Base-by-base conservation (phyloP, 2,797 vertebrate species). In the Eulemur mongoz region DNA sequence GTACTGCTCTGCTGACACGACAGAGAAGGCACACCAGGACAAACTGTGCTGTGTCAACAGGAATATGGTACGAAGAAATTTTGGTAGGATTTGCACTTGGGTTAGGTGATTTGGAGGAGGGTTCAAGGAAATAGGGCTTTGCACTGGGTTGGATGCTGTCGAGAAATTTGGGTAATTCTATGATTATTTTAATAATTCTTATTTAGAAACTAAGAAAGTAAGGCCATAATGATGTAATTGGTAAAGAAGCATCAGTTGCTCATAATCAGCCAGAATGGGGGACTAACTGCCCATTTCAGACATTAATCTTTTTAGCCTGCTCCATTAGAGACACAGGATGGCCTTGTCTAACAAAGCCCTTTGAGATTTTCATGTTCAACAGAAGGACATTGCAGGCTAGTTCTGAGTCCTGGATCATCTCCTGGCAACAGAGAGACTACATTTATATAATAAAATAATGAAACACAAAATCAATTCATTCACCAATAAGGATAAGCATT, bases 381-480 rank as follows among this genome's bases (percentile, higher is more conserved):
- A 17, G 25, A 50, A 87, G 38, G 57, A 65, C 27, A 38, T 0
- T 43, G 11, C 0, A 11, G 54, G 7, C 20, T 54, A 52, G 3
- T 45, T 90, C 32, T 43, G 69, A 73, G 13, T 75, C n/a, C 45
- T 9, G 9, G 50, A 38, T 91, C 17, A 86, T 69, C 18, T 87
- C 45, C 14, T 75, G 63, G 80, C 5, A 69, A 76, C 22, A 67
- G 54, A 27, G 61, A 86, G 40, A 32, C 7, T 25, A 50, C 23
- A 38, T 76, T 82, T 82, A 30, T 40, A 75, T 86, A 84, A 38
- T 45, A 91, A 87, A 91, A 82, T 89, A 80, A 43, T 52, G 85
- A 92, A 89, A 25, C 11, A n/a, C 25, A 4, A 86, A 57, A 72
- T 89, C 2, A 75, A 32, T 89, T 1, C 14, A 72, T 76, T 85